phyloP scores from a whole-genome alignment of 2,113 vertebrate species.

The Lophura nycthemera region DNA sequence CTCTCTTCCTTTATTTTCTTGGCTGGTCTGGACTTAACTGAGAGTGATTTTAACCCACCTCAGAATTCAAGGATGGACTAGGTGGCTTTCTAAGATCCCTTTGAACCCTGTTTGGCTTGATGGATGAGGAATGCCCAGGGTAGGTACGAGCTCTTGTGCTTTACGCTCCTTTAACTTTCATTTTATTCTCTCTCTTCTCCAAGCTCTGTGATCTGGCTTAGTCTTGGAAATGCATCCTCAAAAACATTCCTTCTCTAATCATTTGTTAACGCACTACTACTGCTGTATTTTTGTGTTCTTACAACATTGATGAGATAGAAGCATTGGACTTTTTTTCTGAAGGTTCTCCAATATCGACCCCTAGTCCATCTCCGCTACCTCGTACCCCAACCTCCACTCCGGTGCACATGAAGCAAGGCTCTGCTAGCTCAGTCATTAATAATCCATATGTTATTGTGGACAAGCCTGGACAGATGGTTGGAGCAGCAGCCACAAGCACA shows the following conservation, averaged over 20 bases:
- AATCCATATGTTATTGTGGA: conserved; percentile 91
- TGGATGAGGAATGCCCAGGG: neutral
- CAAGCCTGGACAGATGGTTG: conserved; percentile 88
- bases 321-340: conserved; percentile 69
- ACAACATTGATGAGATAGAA: conserved; percentile 45
- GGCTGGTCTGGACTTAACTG: neutral
- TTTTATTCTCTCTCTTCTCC: conserved; percentile 6
- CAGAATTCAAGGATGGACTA: neutral
- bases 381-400: conserved; percentile 91
- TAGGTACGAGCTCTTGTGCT: neutral
- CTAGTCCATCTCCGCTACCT: conserved; percentile 94
- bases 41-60: neutral
- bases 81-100: neutral
- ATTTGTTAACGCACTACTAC: neutral
- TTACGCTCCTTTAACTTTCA: neutral
- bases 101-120: neutral
- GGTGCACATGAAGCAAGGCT: conserved; percentile 89
- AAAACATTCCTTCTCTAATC: neutral
- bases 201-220: neutral
- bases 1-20: neutral
- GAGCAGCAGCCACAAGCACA: conserved; percentile 79
- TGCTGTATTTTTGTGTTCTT: conserved; percentile 30
- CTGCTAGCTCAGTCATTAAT: conserved; percentile 82
- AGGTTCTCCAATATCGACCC: conserved; percentile 97
- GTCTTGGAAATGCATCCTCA: neutral